phyloP scores from a whole-genome alignment of 2,113 vertebrate species.

The Mus spicilegus region DNA sequence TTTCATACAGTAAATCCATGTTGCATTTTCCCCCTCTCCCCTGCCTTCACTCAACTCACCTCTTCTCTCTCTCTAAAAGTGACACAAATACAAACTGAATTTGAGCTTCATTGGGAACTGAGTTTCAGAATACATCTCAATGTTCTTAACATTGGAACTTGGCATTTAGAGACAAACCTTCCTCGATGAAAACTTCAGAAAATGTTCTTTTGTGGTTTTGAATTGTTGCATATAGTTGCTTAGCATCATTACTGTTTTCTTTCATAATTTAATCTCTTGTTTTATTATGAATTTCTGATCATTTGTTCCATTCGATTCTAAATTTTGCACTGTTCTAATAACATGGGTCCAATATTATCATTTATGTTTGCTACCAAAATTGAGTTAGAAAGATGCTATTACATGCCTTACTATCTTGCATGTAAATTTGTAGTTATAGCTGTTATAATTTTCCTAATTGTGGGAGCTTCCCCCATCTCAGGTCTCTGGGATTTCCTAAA shows the following conservation, averaged over 20 bases:
- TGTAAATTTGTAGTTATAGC: conserved; percentile 72
- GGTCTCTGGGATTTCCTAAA: no score
- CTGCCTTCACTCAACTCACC: no score
- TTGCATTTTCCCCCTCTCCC: no score
- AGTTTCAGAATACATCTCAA: conserved; percentile 8
- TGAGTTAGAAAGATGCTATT: conserved; percentile 67
- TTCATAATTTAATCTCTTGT: conserved; percentile 65
- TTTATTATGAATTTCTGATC: conserved; percentile 65
- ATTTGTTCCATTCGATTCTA: conserved; percentile 68
- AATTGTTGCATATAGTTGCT: conserved; percentile 43
- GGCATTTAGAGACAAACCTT: background rate
- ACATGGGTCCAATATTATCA: conserved; percentile 47
- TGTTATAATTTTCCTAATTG: conserved; percentile 60
- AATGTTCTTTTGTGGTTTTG: background rate
- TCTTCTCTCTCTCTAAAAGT: background rate
- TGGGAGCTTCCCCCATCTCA: no score
- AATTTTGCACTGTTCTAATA: conserved; percentile 49
- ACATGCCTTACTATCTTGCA: conserved; percentile 66
- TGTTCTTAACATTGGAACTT: background rate
- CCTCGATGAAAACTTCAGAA: background rate
- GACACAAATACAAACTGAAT: conserved; percentile 7
- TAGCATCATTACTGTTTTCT: conserved; percentile 57
- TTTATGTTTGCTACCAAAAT: conserved; percentile 71
- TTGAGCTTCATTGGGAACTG: conserved; percentile 10
- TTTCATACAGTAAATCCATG: no score